Conservation (phyloP, 2,113 vertebrate genomes). For the Macquaria australasica region DNA sequence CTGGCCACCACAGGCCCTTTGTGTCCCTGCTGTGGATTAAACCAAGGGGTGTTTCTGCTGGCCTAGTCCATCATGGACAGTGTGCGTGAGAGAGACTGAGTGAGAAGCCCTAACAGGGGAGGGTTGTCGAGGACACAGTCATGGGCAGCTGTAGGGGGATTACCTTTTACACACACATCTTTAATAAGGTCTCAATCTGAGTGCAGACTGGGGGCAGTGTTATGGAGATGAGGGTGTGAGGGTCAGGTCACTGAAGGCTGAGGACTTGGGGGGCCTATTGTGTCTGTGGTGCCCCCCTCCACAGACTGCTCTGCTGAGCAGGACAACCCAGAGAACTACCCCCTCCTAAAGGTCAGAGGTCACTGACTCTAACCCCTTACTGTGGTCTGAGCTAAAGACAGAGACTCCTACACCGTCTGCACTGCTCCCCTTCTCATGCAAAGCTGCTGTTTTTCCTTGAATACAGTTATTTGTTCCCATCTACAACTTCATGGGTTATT, state of each 20-base stretch:
- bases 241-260: slow-evolving; percentile 76
- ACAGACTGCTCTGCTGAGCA: slow-evolving; percentile 67
- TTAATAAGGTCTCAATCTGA: slow-evolving; percentile 80
- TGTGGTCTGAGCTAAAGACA: slow-evolving; percentile 40
- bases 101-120: slow-evolving; percentile 2
- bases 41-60: slow-evolving; percentile 45
- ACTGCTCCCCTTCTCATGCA: slow-evolving; percentile 23
- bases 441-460: not conserved
- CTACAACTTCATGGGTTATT: not conserved
- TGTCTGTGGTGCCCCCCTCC: slow-evolving; percentile 39
- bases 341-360: slow-evolving; percentile 69
- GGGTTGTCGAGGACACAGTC: slow-evolving; percentile 53
- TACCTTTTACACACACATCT: slow-evolving; percentile 62
- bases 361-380: slow-evolving; percentile 38
- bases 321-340: slow-evolving; percentile 51
- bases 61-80: not conserved
- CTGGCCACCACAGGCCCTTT: slow-evolving; percentile 27
- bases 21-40: slow-evolving; percentile 63
- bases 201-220: slow-evolving; percentile 74
- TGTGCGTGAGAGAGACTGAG: slow-evolving; percentile 3
- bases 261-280: slow-evolving; percentile 56
- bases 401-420: slow-evolving; percentile 36
- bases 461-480: not conserved
- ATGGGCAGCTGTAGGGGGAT: slow-evolving; percentile 76
- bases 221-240: slow-evolving; percentile 85